Conservation (phyloP, 2,797 vertebrate genomes). For the Macroramphosus scolopax region DNA sequence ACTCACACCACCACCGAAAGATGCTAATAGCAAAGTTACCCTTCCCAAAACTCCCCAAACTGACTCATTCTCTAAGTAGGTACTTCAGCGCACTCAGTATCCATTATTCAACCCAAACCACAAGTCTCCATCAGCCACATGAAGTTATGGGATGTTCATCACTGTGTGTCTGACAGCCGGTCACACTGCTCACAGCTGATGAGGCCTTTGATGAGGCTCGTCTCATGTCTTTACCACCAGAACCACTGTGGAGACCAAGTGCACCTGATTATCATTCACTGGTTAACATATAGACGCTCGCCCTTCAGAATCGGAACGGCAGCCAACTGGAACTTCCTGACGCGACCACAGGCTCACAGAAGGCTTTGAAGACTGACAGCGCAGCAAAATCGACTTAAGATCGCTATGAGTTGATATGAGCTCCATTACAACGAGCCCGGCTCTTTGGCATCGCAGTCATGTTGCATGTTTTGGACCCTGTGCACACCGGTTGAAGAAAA, state of each 20-base stretch:
- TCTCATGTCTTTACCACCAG: constrained; percentile 24
- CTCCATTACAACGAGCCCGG: too few species aligned
- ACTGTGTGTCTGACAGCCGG: constrained; percentile 46
- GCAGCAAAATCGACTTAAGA: not conserved
- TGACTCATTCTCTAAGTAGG: constrained; percentile 49
- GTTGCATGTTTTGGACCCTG: too few species aligned
- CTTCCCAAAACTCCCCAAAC: constrained; percentile 32
- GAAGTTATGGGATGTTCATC: constrained; percentile 28
- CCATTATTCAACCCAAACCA: constrained; percentile 67
- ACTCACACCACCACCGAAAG: too few species aligned
- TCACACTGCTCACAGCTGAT: constrained; percentile 28
- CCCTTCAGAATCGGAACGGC: constrained; percentile 8
- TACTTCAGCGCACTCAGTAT: constrained; percentile 65
- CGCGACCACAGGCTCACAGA: too few species aligned
- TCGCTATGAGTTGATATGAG: too few species aligned
- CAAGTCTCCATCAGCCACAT: constrained; percentile 36
- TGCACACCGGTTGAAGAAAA: too few species aligned
- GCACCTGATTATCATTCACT: constrained; percentile 11
- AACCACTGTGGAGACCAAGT: constrained; percentile 3
- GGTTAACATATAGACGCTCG: not conserved
- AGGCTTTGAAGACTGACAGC: constrained; percentile 30
- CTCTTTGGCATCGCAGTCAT: too few species aligned
- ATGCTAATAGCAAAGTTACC: too few species aligned
- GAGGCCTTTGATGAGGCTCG: constrained; percentile 20
- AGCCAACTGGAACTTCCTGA: constrained; percentile 13